These are phyloP conservation scores for Whitmania pigra DNA, from an alignment of 1,140 invertebrate genomes.

Conservation along the genomic window DNA sequence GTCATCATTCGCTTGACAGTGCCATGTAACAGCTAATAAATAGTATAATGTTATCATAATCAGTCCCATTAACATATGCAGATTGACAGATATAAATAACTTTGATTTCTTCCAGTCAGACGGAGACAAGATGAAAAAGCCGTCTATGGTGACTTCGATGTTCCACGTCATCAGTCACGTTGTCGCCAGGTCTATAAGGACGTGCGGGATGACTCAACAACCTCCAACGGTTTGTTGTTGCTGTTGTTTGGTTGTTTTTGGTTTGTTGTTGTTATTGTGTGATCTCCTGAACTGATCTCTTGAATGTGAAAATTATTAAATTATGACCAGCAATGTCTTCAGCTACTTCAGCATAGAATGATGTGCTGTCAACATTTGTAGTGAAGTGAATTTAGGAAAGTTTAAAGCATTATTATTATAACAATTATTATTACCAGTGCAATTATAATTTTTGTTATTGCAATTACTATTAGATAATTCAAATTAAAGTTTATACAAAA, in stretches of 20 bases:
- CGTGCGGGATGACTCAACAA: background rate
- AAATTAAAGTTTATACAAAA: no score
- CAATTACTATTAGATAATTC: no score
- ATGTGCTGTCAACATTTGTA: background rate
- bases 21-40: no score
- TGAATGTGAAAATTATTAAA: no score
- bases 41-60: background rate
- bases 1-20: background rate
- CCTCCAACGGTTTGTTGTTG: background rate
- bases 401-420: no score
- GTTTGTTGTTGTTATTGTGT: background rate
- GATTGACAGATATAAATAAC: background rate
- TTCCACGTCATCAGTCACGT: slow-evolving; percentile 3
- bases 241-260: background rate
- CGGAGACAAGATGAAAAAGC: background rate
- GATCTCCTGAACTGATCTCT: background rate
- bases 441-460: no score
- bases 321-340: background rate
- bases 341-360: background rate
- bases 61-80: background rate
- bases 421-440: no score
- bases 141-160: background rate
- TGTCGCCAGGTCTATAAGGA: background rate
- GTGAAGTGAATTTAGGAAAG: no score
- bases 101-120: background rate